A percentile compares a stretch with the other conserved stretches of the same genome.
Evolutionary conservation across 2,113 vertebrate genomes (phyloP).

Genomic region (Elanus axillaris): DNA sequence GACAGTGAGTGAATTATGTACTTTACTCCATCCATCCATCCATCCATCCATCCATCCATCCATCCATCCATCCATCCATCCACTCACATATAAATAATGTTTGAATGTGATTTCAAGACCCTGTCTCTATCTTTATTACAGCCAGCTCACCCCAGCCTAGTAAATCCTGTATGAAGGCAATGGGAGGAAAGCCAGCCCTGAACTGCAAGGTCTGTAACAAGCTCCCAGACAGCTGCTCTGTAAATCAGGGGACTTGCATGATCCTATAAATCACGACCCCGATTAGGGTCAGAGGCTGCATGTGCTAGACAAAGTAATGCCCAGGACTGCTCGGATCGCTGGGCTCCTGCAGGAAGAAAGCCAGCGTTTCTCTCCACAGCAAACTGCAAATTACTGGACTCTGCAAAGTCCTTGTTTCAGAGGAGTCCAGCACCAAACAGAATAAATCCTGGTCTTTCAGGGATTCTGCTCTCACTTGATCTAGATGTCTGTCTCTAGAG

Average conservation of each 20-base stretch:
- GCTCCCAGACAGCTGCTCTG: background rate
- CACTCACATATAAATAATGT: background rate
- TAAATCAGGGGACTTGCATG: background rate
- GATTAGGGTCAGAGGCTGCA: background rate
- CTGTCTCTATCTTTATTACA: background rate
- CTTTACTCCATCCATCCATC: background rate
- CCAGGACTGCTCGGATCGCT: background rate
- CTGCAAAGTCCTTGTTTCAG: background rate
- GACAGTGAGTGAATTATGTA: background rate
- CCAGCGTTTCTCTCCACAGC: background rate
- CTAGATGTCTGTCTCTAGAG: background rate
- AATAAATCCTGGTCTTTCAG: background rate
- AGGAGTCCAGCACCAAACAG: background rate
- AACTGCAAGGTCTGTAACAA: background rate
- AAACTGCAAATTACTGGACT: background rate
- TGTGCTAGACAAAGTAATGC: background rate
- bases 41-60: background rate
- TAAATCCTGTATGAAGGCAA: background rate
- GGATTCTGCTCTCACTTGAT: background rate
- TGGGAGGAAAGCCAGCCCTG: background rate
- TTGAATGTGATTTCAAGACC: background rate
- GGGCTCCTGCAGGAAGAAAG: background rate
- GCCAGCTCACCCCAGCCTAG: background rate
- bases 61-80: background rate
- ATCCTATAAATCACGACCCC: background rate